Evolutionary conservation across 2,888 invertebrate species (phyloP).

Genomic region (Pteria penguin): DNA sequence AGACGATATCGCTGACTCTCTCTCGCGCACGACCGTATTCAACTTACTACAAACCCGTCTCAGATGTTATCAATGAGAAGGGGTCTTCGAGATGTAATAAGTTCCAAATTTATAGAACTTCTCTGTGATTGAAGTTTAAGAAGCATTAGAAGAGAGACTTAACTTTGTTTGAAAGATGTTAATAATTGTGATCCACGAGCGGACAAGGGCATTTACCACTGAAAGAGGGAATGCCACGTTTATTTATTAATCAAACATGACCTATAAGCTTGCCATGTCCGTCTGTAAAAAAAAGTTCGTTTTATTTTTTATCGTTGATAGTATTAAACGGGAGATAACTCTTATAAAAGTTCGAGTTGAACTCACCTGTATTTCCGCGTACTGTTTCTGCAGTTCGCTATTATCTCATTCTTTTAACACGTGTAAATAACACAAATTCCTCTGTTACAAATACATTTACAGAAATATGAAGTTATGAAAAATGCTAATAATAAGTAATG

Average conservation of each 20-base stretch:
- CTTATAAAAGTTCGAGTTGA: not conserved
- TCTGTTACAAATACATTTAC: not conserved
- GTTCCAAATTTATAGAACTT: constrained; percentile 26
- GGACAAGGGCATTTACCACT: too few relatives aligned
- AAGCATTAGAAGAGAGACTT: not conserved
- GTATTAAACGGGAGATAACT: constrained; percentile 13
- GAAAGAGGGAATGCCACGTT: too few relatives aligned
- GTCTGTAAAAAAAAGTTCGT: too few relatives aligned
- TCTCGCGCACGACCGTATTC: not conserved
- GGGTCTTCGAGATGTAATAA: constrained; percentile 10
- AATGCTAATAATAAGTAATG: not conserved
- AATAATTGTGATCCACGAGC: too few relatives aligned
- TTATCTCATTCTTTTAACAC: not conserved
- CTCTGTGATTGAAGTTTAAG: constrained; percentile 19
- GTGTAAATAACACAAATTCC: not conserved
- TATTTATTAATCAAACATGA: too few relatives aligned
- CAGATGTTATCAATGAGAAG: constrained; percentile 29
- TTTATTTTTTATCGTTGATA: too few relatives aligned
- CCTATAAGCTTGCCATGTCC: too few relatives aligned
- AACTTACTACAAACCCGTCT: not conserved
- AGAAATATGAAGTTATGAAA: not conserved
- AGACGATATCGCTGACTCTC: constrained; percentile 32
- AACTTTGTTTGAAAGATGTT: not conserved
- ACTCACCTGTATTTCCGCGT: not conserved
- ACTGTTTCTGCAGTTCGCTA: not conserved